Evolutionary conservation across 2,888 invertebrate species (phyloP), one percentile per base, ranked within the genome.

Genomic region (Hypsopygia costalis): DNA sequence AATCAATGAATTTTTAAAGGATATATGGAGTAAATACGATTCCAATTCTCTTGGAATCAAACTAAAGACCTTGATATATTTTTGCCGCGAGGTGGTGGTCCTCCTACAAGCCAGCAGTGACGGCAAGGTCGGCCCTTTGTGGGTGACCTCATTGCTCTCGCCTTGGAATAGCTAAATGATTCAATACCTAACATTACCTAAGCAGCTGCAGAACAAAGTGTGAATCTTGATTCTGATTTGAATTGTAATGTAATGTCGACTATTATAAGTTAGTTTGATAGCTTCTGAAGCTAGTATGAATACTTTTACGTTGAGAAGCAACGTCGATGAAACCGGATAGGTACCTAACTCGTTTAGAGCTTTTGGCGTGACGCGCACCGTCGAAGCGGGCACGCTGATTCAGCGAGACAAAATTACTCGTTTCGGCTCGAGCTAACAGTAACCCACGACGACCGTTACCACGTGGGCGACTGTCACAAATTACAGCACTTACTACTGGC

Each of bases 101-200:
- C 77, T 75, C 76, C 75, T 68, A 73, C 73, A 49, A 73, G 60
- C 60, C 61, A 69, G 58, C 62, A 63, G 72, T 71, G 74, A 73
- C 74, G 74, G 73, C 82, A 83, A 83, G 83, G 83, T 71, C 76
- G 68, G 62, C 78, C 85, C 82, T 85, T 80, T 76, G 77, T 77
- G 66, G 70, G 70, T 80, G 83, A 72, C 87, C 83, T 82, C 81
- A 79, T 78, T 82, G 77, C 66, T 73, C 55, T 85, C 69, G 76
- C 85, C 86, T 86, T 87, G 87, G 74, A 86, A 86, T 83, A 82
- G 81, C 81, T 82, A 80, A 76, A 81, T 78, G 79, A 82, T 82
- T 77, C 72, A 39, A 78, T 76, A 65, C 70, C 61, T 58, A 54
- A 51, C 73, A 67, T 75, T 80, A 76, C 79, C 76, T 77, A 62